Evolutionary conservation across 2,888 invertebrate genomes (phyloP).

Genomic region (Fissipunctia ypsillon): DNA sequence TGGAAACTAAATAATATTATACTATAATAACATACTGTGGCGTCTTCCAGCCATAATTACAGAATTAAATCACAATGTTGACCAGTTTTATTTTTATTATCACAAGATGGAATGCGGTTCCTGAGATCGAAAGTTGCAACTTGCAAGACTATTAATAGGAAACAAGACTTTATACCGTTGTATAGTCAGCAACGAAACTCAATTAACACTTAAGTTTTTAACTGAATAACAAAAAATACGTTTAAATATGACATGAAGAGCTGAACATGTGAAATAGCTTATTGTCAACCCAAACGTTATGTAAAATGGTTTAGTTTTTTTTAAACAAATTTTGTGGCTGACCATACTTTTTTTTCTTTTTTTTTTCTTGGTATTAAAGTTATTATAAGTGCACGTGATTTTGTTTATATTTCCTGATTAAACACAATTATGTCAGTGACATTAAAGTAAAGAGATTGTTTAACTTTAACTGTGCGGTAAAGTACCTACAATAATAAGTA

Average conservation of each 20-base stretch:
- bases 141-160: constrained; percentile 71
- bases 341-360: constrained; percentile 27
- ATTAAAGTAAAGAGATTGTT: constrained; percentile 49
- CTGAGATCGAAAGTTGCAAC: constrained; percentile 75
- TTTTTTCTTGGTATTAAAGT: constrained; percentile 44
- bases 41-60: constrained; percentile 37
- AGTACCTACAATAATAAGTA: constrained; percentile 16
- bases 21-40: background rate
- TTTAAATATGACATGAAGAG: background rate
- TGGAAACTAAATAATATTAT: too few species aligned
- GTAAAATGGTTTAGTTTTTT: background rate
- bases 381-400: constrained; percentile 38
- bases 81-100: constrained; percentile 48
- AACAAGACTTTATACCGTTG: constrained; percentile 57
- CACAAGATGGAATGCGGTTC: constrained; percentile 62
- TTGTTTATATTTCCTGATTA: constrained; percentile 56
- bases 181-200: constrained; percentile 10
- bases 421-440: constrained; percentile 33
- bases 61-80: constrained; percentile 56
- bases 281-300: background rate
- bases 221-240: background rate
- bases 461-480: constrained; percentile 10
- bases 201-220: too few species aligned
- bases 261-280: background rate
- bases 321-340: constrained; percentile 9